Conservation (phyloP, 2,797 vertebrate genomes). For the Tiaroga cobitis region DNA sequence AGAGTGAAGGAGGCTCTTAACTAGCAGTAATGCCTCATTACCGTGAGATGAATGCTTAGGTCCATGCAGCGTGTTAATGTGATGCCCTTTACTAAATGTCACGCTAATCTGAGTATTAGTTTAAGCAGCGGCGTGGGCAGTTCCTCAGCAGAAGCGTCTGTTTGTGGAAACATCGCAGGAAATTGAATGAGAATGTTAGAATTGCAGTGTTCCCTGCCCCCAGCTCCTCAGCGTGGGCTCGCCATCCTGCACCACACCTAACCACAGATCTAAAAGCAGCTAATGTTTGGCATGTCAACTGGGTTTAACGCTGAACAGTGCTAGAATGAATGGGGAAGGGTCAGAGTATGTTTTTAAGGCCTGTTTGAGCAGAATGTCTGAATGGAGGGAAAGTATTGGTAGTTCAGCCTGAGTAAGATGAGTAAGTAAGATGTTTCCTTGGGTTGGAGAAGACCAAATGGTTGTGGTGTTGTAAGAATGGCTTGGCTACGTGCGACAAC, state of each 20-base stretch:
- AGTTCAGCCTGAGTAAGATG: not conserved
- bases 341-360: constrained; percentile 50
- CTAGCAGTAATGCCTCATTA: constrained; percentile 81
- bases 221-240: constrained; percentile 32
- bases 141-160: constrained; percentile 66
- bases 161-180: constrained; percentile 65
- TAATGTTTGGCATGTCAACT: constrained; percentile 52
- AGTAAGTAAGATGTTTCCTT: not conserved
- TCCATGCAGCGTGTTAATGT: constrained; percentile 81
- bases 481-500: not conserved
- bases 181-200: constrained; percentile 59
- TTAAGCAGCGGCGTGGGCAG: constrained; percentile 81
- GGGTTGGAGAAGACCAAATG: constrained; percentile 22
- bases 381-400: constrained; percentile 23
- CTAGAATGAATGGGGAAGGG: constrained; percentile 27
- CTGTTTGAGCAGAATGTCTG: constrained; percentile 37
- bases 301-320: constrained; percentile 25
- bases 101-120: constrained; percentile 88
- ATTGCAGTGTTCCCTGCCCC: constrained; percentile 40
- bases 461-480: not conserved
- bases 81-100: constrained; percentile 91
- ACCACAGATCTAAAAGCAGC: constrained; percentile 45
- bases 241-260: constrained; percentile 46
- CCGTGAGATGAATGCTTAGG: constrained; percentile 81
- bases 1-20: constrained; percentile 55